phyloP scores from a whole-genome alignment of 2,797 vertebrate species.

The Leptoclinus maculatus region DNA sequence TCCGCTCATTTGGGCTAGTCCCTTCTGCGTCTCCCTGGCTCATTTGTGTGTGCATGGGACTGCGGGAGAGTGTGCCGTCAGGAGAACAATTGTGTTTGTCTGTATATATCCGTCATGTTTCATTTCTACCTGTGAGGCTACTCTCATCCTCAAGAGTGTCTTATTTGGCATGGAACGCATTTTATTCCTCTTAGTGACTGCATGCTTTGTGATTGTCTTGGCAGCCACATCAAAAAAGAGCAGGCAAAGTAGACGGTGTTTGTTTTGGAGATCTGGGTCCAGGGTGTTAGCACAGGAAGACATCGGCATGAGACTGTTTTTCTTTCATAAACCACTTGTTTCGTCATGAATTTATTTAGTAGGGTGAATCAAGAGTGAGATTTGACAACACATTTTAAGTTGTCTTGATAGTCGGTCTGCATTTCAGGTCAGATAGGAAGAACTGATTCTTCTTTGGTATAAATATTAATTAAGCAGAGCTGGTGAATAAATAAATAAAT shows the following conservation, averaged over 20 bases:
- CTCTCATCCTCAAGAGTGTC: slow-evolving; percentile 56
- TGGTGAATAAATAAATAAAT: slow-evolving; percentile 10
- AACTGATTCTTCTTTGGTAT: slow-evolving; percentile 4
- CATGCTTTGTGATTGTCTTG: slow-evolving; percentile 56
- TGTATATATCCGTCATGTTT: slow-evolving; percentile 55
- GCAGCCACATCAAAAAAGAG: slow-evolving; percentile 51
- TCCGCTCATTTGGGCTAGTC: slow-evolving; percentile 68
- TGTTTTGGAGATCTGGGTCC: slow-evolving; percentile 41
- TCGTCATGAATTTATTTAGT: slow-evolving; percentile 13
- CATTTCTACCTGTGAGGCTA: slow-evolving; percentile 53
- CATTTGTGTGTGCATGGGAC: slow-evolving; percentile 18
- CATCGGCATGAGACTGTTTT: slow-evolving; percentile 25
- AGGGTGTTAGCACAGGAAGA: slow-evolving; percentile 27
- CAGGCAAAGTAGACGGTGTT: slow-evolving; percentile 14
- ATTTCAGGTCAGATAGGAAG: slow-evolving; percentile 8
- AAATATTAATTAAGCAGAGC: slow-evolving; percentile 15
- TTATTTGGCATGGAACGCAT: slow-evolving; percentile 44
- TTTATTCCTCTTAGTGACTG: slow-evolving; percentile 47
- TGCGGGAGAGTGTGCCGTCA: slow-evolving; percentile 40
- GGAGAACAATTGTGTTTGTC: slow-evolving; percentile 59
- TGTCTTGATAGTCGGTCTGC: background rate
- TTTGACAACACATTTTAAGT: slow-evolving; percentile 26
- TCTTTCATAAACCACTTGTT: slow-evolving; percentile 26
- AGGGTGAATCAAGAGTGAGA: slow-evolving; percentile 8
- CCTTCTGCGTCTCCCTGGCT: slow-evolving; percentile 57